These are phyloP conservation scores for Drosophila tani DNA, from an alignment of 1,140 invertebrate genomes.

Conservation along the genomic window DNA sequence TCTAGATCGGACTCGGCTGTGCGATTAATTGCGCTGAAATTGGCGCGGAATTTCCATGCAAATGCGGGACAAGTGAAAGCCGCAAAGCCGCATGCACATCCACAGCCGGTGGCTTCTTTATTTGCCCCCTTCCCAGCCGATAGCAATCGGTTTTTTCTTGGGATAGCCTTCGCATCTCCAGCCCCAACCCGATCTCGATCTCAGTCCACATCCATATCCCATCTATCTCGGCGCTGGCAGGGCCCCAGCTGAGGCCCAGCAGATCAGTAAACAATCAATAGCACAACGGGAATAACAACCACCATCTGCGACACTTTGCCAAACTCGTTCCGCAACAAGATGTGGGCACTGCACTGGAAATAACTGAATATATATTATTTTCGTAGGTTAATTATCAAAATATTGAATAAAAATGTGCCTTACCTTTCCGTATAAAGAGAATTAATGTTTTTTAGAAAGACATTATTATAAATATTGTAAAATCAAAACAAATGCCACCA, in stretches of 20 bases:
- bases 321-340: conserved; percentile 73
- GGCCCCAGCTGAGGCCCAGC: conserved; percentile 55
- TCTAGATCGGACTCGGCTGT: conserved; percentile 67
- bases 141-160: conserved; percentile 46
- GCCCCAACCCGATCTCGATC: conserved; percentile 4
- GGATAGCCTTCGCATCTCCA: conserved; percentile 7
- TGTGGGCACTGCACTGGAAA: conserved; percentile 47
- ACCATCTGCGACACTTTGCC: conserved; percentile 76
- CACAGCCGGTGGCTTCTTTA: conserved; percentile 69
- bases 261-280: conserved; percentile 75
- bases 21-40: conserved; percentile 80
- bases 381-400: too few relatives aligned
- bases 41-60: conserved; percentile 74
- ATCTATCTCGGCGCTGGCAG: conserved; percentile 41
- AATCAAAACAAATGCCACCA: too few relatives aligned
- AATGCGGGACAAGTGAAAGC: conserved; percentile 77
- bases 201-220: conserved; percentile 35
- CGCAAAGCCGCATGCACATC: conserved; percentile 21
- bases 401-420: too few relatives aligned
- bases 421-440: too few relatives aligned
- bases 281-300: conserved; percentile 54
- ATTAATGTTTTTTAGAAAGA: too few relatives aligned
- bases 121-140: conserved; percentile 39
- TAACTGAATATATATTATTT: background rate
- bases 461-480: too few relatives aligned